Evolutionary conservation across 2,113 vertebrate genomes (phyloP), one percentile per base, ranked within the genome.

Genomic region (Rhineura floridana): DNA sequence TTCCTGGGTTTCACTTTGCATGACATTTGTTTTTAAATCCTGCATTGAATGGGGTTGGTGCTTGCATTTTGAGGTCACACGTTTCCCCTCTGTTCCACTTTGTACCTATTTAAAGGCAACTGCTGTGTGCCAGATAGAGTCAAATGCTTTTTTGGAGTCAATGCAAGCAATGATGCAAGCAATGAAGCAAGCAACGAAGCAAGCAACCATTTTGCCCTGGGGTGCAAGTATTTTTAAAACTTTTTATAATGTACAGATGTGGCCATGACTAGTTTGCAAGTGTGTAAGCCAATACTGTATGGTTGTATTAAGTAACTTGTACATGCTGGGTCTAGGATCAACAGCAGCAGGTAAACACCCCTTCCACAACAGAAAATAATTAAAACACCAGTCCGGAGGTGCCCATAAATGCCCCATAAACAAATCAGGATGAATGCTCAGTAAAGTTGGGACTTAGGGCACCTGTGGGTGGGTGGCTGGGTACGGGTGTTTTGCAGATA

Each of bases 211-310:
- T 85, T 85, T n/a, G 44, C 81, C 50, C 70, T 75, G 36, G 69
- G 25, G 50, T 33, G 6, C 25, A 73, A 84, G 67, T 84, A 55
- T 73, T 73, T 75, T 75, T 59, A 13, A 72, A 72, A 84, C 65
- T 84, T 83, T 69, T 36, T 84, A 50, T 70, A 73, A 72, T 21
- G 11, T 84, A 5, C 83, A 73, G 50, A 85, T 85, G 50, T 59
- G 70, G 25, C 13, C 17, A 28, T 75, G 50, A 36, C 25, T 75
- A 39, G 23, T 30, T 85, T 44, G 15, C 62, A 67, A 75, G 36
- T 75, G 3, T 85, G 13, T 3, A 62, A 75, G 28, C 13, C 69
- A 62, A 69, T 69, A 80, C n/a, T 80, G n/a, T 50, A 50, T 30
- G 33, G 25, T 48, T 3, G 33, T 42, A 10, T 67, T 46, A 33